Conservation (phyloP, 2,888 invertebrate genomes). For the Mythimna vitellina region DNA sequence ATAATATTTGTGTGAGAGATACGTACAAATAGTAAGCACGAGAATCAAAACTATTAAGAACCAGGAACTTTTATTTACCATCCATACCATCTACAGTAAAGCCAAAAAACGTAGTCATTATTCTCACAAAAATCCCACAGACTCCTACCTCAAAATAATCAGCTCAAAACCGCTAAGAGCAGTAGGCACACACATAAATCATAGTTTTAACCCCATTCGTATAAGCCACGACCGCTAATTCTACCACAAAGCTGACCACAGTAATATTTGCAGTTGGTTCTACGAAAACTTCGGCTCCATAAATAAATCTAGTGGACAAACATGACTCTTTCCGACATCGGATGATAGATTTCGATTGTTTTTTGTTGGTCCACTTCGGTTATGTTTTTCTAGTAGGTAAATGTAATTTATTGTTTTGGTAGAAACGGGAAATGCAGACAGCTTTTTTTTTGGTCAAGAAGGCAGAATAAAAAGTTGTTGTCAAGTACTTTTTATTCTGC, state of each 20-base stretch:
- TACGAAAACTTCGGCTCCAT: constrained; percentile 34
- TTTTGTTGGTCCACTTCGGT: constrained; percentile 25
- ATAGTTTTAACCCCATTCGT: constrained; percentile 15
- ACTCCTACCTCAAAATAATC: neutral
- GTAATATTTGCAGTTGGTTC: constrained; percentile 30
- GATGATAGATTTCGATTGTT: constrained; percentile 54
- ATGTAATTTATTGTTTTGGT: constrained; percentile 34
- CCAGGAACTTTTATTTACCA: too few relatives aligned
- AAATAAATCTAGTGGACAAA: constrained; percentile 50
- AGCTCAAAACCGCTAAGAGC: constrained; percentile 11
- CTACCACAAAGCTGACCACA: constrained; percentile 19
- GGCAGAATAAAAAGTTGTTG: too few relatives aligned
- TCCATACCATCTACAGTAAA: neutral
- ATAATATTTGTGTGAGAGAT: too few relatives aligned
- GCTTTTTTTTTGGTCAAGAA: neutral
- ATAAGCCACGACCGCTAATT: constrained; percentile 5
- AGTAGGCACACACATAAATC: constrained; percentile 5
- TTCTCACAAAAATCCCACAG: neutral
- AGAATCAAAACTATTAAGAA: too few relatives aligned
- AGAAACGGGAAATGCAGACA: neutral
- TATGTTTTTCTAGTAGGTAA: constrained; percentile 17
- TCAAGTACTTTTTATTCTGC: neutral
- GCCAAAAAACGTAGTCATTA: neutral
- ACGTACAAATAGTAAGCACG: too few relatives aligned
- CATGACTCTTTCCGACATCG: constrained; percentile 27